A percentile compares a stretch with the other conserved stretches of the same genome.
These are phyloP conservation scores for Chlorops oryzae DNA, from an alignment of 1,140 invertebrate genomes.

Conservation along the genomic window DNA sequence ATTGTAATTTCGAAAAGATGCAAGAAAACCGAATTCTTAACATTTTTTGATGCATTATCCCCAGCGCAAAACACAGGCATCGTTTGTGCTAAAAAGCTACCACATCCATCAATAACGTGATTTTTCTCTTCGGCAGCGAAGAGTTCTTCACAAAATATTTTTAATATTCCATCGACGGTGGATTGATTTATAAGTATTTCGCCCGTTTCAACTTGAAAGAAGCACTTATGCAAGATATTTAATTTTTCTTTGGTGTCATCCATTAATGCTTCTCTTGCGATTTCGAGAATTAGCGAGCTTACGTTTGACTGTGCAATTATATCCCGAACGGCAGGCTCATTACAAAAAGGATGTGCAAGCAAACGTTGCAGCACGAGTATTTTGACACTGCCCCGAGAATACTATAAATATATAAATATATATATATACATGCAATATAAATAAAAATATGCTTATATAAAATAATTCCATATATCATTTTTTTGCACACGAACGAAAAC, in stretches of 20 bases:
- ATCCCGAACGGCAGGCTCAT: slow-evolving; percentile 48
- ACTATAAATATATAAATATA: slow-evolving; percentile 14
- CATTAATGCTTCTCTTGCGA: slow-evolving; percentile 43
- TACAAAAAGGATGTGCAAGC: slow-evolving; percentile 49
- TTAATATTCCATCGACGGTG: slow-evolving; percentile 50
- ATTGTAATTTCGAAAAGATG: slow-evolving; percentile 49
- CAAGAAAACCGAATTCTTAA: slow-evolving; percentile 46
- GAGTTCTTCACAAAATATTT: slow-evolving; percentile 46
- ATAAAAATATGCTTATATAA: neutral
- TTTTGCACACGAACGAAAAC: too few species aligned
- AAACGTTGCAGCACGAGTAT: slow-evolving; percentile 49
- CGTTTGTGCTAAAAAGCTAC: slow-evolving; percentile 50
- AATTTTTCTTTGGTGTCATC: slow-evolving; percentile 47
- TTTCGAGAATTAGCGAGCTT: slow-evolving; percentile 43
- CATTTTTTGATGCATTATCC: slow-evolving; percentile 34
- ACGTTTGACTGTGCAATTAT: slow-evolving; percentile 51
- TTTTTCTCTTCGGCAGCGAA: slow-evolving; percentile 21
- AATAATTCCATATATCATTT: too few species aligned
- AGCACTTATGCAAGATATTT: slow-evolving; percentile 47
- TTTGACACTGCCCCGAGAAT: slow-evolving; percentile 25
- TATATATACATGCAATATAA: neutral
- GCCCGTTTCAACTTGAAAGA: slow-evolving; percentile 42
- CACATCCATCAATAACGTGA: slow-evolving; percentile 48
- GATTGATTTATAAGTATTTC: slow-evolving; percentile 50
- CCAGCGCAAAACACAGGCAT: slow-evolving; percentile 47